A percentile compares a stretch with the other conserved stretches of the same genome.
phyloP scores from a whole-genome alignment of 2,888 invertebrate species.

The Metellina segmentata region DNA sequence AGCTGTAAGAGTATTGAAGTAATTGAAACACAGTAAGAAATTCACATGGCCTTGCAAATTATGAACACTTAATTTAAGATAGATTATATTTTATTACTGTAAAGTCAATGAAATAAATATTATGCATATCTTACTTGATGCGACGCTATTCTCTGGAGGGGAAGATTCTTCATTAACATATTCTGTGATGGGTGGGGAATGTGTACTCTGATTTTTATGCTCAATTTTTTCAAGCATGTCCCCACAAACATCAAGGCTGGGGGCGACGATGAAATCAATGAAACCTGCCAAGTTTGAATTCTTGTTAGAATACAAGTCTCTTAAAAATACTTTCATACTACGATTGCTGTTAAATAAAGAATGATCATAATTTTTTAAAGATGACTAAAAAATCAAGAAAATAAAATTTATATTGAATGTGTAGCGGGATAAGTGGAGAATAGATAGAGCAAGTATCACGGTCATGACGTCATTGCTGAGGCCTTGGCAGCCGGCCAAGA shows the following conservation, averaged over 20 bases:
- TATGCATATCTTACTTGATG: constrained; percentile 35
- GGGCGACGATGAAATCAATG: constrained; percentile 98
- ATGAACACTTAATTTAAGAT: neutral
- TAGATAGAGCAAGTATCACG: no score
- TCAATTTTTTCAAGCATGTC: constrained; percentile 86
- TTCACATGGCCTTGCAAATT: neutral
- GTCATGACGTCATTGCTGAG: no score
- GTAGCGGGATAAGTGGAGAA: no score
- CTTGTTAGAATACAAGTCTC: no score
- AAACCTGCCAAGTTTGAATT: constrained; percentile 84
- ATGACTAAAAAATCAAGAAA: no score
- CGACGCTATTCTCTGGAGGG: constrained; percentile 25
- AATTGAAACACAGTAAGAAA: neutral
- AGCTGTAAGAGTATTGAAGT: neutral
- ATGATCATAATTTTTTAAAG: no score
- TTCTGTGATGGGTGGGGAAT: constrained; percentile 57
- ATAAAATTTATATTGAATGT: no score
- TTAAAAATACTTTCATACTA: no score
- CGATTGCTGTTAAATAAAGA: no score
- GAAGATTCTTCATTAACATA: constrained; percentile 49
- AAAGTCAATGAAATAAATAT: neutral
- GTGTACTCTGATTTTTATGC: constrained; percentile 31
- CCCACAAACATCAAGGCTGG: constrained; percentile 94
- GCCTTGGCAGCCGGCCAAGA: no score
- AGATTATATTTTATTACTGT: neutral